Percentiles rank a stretch among this genome's conserved stretches.
Conservation (phyloP, 1,140 invertebrate species). For the Diabrotica undecimpunctata region DNA sequence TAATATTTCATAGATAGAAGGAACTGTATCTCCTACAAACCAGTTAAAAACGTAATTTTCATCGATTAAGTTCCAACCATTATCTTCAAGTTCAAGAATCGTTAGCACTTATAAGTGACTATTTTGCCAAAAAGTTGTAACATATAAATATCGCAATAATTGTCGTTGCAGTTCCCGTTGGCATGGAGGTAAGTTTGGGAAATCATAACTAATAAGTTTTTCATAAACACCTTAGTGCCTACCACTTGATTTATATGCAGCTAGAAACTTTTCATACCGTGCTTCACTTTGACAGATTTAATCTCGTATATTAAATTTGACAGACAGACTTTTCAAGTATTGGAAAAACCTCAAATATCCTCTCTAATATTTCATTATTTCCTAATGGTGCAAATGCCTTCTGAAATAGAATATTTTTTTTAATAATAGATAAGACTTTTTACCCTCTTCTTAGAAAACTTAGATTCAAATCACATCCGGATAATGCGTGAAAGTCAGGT, state of each 20-base stretch:
- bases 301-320: conserved; percentile 51
- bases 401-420: conserved; percentile 19
- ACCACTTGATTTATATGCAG: conserved; percentile 28
- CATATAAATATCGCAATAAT: conserved; percentile 9
- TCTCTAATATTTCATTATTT: conserved; percentile 20
- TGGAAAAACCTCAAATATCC: conserved; percentile 19
- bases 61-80: conserved; percentile 34
- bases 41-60: conserved; percentile 31
- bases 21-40: conserved; percentile 32
- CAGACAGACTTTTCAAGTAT: conserved; percentile 28
- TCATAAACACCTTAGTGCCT: conserved; percentile 27
- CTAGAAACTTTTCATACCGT: conserved; percentile 34
- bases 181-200: conserved; percentile 32
- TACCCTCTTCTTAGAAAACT: conserved; percentile 20
- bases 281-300: conserved; percentile 38
- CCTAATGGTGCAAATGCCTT: conserved; percentile 22
- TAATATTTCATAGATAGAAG: conserved; percentile 24
- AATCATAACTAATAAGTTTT: conserved; percentile 36
- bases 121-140: conserved; percentile 24
- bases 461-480: background rate
- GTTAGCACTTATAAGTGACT: conserved; percentile 31
- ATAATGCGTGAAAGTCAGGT: background rate
- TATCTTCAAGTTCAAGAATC: conserved; percentile 24
- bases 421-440: conserved; percentile 20
- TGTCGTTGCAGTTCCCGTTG: conserved; percentile 31